A percentile compares a stretch with the other conserved stretches of the same genome.
Conservation (phyloP, 1,140 invertebrate species). For the Onthophagus taurus region DNA sequence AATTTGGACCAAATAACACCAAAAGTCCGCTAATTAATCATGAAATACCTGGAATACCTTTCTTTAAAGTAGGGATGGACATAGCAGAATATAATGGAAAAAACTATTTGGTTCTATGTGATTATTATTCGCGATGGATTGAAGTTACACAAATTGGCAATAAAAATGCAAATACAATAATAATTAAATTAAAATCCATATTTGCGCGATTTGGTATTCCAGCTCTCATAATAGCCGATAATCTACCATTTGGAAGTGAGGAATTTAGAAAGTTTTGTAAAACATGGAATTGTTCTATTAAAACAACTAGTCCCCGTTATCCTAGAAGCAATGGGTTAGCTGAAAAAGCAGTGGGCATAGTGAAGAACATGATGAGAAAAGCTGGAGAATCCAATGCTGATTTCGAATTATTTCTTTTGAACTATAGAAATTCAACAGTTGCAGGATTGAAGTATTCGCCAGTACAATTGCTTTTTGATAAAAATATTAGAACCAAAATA, state of each 20-base stretch:
- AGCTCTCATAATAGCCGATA: not conserved
- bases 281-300: not conserved
- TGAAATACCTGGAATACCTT: conserved; percentile 3
- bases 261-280: conserved; percentile 2
- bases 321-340: conserved; percentile 3
- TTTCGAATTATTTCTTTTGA: conserved; percentile 4
- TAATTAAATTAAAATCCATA: not conserved
- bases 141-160: conserved; percentile 1
- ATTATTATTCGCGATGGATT: conserved; percentile 7
- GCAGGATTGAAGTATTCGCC: not conserved
- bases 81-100: not conserved
- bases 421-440: conserved; percentile 2
- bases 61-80: not conserved
- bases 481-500: not conserved
- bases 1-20: not conserved
- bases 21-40: conserved; percentile 19
- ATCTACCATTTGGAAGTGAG: conserved; percentile 6
- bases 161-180: not conserved
- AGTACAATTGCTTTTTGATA: not conserved
- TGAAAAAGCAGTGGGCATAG: too few relatives aligned
- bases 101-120: not conserved
- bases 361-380: conserved; percentile 1
- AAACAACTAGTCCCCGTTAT: conserved; percentile 1
- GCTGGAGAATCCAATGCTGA: not conserved
- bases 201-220: conserved; percentile 1